phyloP scores from a whole-genome alignment of 2,797 vertebrate genomes.

The Myotis findleyi region DNA sequence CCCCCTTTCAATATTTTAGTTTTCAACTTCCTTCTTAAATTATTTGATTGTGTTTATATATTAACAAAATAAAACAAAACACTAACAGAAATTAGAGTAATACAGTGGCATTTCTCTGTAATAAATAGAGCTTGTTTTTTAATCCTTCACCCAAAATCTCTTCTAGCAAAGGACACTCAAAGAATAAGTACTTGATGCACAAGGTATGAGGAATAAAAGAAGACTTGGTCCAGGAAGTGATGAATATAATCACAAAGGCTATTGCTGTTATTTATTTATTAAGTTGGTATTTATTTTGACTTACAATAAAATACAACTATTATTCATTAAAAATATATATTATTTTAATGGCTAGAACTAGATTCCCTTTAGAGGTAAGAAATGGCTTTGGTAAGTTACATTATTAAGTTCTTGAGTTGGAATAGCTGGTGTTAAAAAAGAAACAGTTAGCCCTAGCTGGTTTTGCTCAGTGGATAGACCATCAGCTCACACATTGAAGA shows the following conservation, averaged over 20 bases:
- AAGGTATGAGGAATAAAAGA: neutral
- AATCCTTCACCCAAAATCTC: neutral
- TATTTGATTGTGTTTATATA: neutral
- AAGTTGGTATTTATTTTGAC: slow-evolving; percentile 42
- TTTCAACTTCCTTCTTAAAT: slow-evolving; percentile 18
- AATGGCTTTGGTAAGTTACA: slow-evolving; percentile 20
- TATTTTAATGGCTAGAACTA: slow-evolving; percentile 33
- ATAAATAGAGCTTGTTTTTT: neutral
- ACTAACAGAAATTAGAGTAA: neutral
- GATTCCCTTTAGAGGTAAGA: neutral
- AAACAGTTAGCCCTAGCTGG: neutral
- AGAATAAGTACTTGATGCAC: neutral
- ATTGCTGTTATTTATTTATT: slow-evolving; percentile 32
- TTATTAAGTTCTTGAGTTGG: neutral
- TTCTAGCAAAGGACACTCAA: slow-evolving; percentile 11
- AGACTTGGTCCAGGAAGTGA: neutral
- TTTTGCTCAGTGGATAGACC: too few relatives aligned
- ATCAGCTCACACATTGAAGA: too few relatives aligned
- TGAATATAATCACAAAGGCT: neutral
- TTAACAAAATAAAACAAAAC: slow-evolving; percentile 15
- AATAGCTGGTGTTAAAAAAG: slow-evolving; percentile 9
- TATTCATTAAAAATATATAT: slow-evolving; percentile 14
- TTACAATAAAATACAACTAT: slow-evolving; percentile 23
- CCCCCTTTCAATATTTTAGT: neutral
- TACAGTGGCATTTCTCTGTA: neutral